Percentiles rank a stretch among this genome's conserved stretches.
These are phyloP conservation scores for Rhodinocichla rosea DNA, from an alignment of 2,113 vertebrate species.

Conservation along the genomic window DNA sequence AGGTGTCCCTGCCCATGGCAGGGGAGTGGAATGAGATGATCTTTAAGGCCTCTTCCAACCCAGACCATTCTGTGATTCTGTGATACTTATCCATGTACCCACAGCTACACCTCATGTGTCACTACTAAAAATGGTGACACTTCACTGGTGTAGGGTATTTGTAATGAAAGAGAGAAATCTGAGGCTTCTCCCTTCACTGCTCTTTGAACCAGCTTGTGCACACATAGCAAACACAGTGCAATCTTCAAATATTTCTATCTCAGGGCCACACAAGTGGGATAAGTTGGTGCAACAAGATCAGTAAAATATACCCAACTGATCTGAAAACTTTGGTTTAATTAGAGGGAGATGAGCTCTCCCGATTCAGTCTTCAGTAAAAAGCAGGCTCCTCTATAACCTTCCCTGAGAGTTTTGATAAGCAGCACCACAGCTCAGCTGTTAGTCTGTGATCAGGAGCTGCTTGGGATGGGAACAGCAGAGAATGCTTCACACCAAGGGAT, in stretches of 20 bases:
- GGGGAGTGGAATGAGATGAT: background rate
- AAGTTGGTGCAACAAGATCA: background rate
- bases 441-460: conserved; percentile 9
- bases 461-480: conserved; percentile 30
- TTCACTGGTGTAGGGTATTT: background rate
- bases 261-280: background rate
- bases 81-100: background rate
- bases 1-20: background rate
- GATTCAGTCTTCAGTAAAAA: background rate
- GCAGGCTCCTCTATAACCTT: background rate
- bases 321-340: background rate
- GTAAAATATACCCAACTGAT: background rate
- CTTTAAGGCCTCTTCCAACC: background rate
- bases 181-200: background rate
- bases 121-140: background rate
- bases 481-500: conserved; percentile 20
- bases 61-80: background rate
- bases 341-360: background rate
- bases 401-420: background rate
- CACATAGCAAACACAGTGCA: background rate
- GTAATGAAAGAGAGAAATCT: background rate
- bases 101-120: background rate
- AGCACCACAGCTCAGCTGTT: conserved; percentile 21
- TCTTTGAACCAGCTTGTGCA: background rate
- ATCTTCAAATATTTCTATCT: background rate